A percentile compares a stretch with the other conserved stretches of the same genome.
These are phyloP conservation scores for Turritopsis dohrnii DNA, from an alignment of 30 jellyfish, hydroid and myxozoan genomes.

Conservation along the genomic window DNA sequence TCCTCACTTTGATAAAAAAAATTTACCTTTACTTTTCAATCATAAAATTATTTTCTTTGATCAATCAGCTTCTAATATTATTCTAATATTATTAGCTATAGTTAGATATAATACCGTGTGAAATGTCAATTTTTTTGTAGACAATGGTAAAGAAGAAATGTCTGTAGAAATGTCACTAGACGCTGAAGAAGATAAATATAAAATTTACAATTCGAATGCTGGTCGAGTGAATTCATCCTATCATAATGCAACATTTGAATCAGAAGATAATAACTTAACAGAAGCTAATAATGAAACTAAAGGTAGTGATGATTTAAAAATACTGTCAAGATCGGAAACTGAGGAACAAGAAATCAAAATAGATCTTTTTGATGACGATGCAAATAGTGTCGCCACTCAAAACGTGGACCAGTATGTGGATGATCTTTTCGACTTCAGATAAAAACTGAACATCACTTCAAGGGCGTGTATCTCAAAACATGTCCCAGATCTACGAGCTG, in stretches of 20 bases:
- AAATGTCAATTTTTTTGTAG: not conserved
- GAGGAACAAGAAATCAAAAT: not conserved
- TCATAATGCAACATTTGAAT: not conserved
- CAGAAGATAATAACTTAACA: not conserved
- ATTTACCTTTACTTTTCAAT: too few species aligned
- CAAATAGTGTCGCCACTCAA: not conserved
- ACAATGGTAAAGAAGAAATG: not conserved
- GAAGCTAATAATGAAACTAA: not conserved
- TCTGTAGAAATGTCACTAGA: conserved; percentile 8
- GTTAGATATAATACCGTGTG: not conserved
- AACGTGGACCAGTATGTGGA: conserved; percentile 2
- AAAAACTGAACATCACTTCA: too few species aligned
- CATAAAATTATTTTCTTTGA: not conserved
- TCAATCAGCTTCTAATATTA: not conserved
- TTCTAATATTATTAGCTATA: not conserved
- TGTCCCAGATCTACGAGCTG: too few species aligned
- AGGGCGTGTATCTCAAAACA: too few species aligned
- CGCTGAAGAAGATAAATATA: conserved; percentile 7
- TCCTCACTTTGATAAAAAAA: too few species aligned
- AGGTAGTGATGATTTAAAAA: not conserved
- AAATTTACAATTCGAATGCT: not conserved
- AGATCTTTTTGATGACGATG: not conserved
- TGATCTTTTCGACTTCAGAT: conserved; percentile 3
- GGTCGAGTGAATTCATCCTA: not conserved
- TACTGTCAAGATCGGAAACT: not conserved